Base-by-base conservation (phyloP, 2,888 invertebrate species). In the Frankliniella intonsa region DNA sequence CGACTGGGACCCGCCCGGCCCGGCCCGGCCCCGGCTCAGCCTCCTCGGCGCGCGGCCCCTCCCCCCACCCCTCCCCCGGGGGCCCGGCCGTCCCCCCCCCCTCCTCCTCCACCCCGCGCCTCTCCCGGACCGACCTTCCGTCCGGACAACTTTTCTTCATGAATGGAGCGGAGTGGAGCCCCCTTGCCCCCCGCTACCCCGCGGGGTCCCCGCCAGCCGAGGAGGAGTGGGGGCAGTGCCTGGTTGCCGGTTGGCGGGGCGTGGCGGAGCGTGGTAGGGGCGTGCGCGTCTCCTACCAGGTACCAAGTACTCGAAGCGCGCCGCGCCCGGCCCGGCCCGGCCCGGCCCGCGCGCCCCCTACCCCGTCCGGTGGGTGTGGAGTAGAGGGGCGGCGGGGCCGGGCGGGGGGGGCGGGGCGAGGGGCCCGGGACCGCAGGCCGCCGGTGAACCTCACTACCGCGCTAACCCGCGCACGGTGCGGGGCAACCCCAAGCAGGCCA, bases 151-250 rank as follows among this genome's bases (percentile, higher is more conserved):
- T 76, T 76, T 76, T 76, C 69, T 76, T 76, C 69, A 76, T 76
- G 69, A 87, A 87, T 87, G 87, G 86, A 87, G 84, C 84, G 83
- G 86, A 87, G 84, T 83, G 83, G 83, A 55, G 80, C 81, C 82
- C 84, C 80, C 19, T 5, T 38, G 38, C 38, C 38, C 38, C 38
- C 38, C 38, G 38, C 38, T 5, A 5, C 38, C 38, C 38, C 38
- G 38, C 38, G 2, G n/a, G n/a, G n/a, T 87, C 84, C 38, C 38
- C 38, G 38, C 38, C 38, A 38, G 38, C 90, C 89, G 85, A 19
- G 19, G 14, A 19, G 55, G 55, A 55, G 55, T 14, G 38, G 55
- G 19, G 55, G 55, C 17, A 55, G 17, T 55, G 55, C 55, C 55
- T 55, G 55, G 55, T 55, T 55, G 55, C 55, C 55, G 14, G 55